These are phyloP conservation scores for Drosophila nigromelanica DNA, from an alignment of 1,140 invertebrate species.

Conservation along the genomic window DNA sequence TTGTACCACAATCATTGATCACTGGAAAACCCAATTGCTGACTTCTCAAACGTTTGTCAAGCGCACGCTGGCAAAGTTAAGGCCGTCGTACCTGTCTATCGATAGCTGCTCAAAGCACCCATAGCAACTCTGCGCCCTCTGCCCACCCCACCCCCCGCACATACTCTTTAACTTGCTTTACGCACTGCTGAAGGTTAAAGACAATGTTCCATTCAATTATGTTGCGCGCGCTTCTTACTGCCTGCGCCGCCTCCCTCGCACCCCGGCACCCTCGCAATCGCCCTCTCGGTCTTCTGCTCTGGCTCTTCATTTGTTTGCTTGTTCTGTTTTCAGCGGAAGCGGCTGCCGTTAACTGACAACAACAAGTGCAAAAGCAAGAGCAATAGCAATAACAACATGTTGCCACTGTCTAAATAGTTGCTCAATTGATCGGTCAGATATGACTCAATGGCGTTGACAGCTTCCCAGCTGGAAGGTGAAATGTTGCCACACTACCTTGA, in stretches of 20 bases:
- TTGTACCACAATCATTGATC: conserved; percentile 38
- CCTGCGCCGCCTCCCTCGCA: neutral
- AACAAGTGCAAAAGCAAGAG: conserved; percentile 3
- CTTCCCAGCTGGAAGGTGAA: conserved; percentile 9
- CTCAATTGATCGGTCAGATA: conserved; percentile 40
- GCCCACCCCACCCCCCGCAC: neutral
- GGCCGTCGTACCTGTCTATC: conserved; percentile 1
- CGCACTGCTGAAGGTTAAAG: conserved; percentile 38
- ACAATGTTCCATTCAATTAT: conserved; percentile 55
- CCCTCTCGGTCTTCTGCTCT: neutral
- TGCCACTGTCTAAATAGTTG: conserved; percentile 52
- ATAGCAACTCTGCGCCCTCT: neutral
- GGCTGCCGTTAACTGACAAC: conserved; percentile 38
- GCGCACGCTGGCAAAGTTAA: conserved; percentile 9
- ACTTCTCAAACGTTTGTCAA: neutral
- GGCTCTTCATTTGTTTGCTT: conserved; percentile 14
- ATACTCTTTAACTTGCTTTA: neutral
- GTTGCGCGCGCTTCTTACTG: conserved; percentile 22
- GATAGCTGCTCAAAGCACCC: conserved; percentile 7
- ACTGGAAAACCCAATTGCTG: conserved; percentile 29
- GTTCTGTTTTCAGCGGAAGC: conserved; percentile 41
- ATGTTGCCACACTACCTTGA: neutral
- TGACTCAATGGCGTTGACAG: conserved; percentile 31
- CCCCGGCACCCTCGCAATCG: neutral
- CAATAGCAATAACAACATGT: conserved; percentile 18